Conservation (phyloP, 1,140 invertebrate species). For the Drosophila murphyi region DNA sequence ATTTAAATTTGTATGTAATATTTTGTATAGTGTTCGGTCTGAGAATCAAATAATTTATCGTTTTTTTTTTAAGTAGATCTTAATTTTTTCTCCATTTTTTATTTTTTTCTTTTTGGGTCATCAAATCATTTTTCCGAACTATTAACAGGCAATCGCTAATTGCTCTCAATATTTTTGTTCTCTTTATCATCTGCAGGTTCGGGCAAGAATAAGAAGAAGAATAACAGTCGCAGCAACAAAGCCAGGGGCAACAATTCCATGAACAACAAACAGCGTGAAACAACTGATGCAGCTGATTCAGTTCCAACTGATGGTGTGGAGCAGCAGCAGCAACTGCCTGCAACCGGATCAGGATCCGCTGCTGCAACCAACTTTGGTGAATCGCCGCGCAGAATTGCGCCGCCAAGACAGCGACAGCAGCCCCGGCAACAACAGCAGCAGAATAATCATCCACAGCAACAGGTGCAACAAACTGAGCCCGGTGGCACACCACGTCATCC, state of each 20-base stretch:
- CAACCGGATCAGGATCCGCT: conserved; percentile 14
- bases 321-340: conserved; percentile 19
- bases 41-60: too few species aligned
- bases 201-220: conserved; percentile 61
- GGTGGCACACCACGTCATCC: conserved; percentile 36
- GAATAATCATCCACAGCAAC: conserved; percentile 42
- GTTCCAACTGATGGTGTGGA: conserved; percentile 30
- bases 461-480: conserved; percentile 28
- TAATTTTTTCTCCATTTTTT: too few species aligned
- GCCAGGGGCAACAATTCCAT: conserved; percentile 46
- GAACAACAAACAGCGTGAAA: conserved; percentile 62
- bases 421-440: conserved; percentile 49
- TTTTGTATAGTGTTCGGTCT: too few species aligned
- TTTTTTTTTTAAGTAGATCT: too few species aligned
- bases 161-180: conserved; percentile 41
- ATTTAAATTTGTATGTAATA: too few species aligned
- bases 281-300: conserved; percentile 31
- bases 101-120: too few species aligned
- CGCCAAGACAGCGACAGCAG: conserved; percentile 41
- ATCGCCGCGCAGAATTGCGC: conserved; percentile 31
- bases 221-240: conserved; percentile 40
- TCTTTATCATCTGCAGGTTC: conserved; percentile 42
- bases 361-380: conserved; percentile 13
- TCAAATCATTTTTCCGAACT: neutral
- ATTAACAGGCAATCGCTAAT: conserved; percentile 31